Conservation (phyloP, 1,140 invertebrate genomes). For the Drosophila pandora region DNA sequence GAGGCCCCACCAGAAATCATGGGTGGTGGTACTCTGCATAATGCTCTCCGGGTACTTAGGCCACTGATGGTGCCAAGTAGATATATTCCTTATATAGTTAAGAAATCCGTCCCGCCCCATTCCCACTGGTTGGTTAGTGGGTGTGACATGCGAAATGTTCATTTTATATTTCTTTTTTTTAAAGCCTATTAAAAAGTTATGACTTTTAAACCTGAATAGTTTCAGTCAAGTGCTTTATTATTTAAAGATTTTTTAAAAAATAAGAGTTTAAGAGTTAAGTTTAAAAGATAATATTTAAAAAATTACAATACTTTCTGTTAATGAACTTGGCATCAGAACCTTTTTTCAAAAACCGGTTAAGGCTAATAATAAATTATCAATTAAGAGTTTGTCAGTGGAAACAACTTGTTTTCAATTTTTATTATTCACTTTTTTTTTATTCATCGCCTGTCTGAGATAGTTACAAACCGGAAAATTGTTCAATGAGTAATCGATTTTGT, state of each 20-base stretch:
- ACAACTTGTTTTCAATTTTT: background rate
- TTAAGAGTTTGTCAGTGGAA: background rate
- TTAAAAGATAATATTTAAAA: background rate
- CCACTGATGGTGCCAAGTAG: constrained; percentile 39
- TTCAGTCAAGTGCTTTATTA: background rate
- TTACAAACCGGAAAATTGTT: background rate
- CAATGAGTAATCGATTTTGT: constrained; percentile 2
- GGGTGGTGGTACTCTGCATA: constrained; percentile 22
- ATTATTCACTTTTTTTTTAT: background rate
- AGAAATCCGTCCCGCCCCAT: background rate
- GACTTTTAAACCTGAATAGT: too few relatives aligned
- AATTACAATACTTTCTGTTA: constrained; percentile 26
- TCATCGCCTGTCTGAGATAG: background rate
- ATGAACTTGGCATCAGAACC: constrained; percentile 28
- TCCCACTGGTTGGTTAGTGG: background rate
- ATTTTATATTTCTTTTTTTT: constrained; percentile 10
- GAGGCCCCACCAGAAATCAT: constrained; percentile 22
- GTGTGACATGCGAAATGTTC: constrained; percentile 30
- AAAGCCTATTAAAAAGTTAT: background rate
- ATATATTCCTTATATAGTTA: constrained; percentile 10
- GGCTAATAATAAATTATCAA: constrained; percentile 9
- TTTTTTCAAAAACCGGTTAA: constrained; percentile 22
- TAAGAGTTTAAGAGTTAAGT: background rate
- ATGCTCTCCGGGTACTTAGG: constrained; percentile 31
- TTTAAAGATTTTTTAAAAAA: too few relatives aligned